phyloP scores from a whole-genome alignment of 2,113 vertebrate species.

The Stigmatopora nigra region DNA sequence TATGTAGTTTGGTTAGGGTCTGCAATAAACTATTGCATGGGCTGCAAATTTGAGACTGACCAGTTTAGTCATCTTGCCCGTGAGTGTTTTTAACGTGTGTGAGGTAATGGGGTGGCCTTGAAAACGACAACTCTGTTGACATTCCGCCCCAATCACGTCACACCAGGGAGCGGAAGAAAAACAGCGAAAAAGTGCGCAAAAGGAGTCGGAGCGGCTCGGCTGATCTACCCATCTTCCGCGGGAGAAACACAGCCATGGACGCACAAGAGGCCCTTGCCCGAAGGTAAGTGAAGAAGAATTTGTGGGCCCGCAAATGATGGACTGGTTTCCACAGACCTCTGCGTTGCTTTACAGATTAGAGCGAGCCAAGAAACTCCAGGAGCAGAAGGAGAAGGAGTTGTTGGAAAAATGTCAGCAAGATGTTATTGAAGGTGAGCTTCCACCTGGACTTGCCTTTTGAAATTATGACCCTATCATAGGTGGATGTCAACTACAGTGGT shows the following conservation, averaged over 20 bases:
- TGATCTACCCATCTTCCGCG: slow-evolving; percentile 83
- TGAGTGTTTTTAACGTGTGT: no score
- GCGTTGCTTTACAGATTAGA: slow-evolving; percentile 75
- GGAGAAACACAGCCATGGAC: slow-evolving; percentile 96
- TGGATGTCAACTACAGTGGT: no score
- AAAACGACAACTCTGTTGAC: no score
- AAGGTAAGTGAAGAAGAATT: slow-evolving; percentile 67
- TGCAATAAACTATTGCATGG: no score
- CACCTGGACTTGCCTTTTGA: no score
- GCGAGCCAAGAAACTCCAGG: slow-evolving; percentile 95
- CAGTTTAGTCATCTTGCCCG: no score
- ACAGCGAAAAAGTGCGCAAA: slow-evolving; percentile 80
- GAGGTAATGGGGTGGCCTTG: no score
- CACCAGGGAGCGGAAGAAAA: slow-evolving; percentile 87
- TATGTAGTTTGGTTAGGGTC: no score
- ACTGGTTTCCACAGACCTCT: no score
- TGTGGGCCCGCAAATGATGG: no score
- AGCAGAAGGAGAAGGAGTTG: slow-evolving; percentile 95
- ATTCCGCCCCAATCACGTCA: neutral
- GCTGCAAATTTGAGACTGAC: no score
- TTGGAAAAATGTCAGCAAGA: slow-evolving; percentile 90
- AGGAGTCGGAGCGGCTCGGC: slow-evolving; percentile 82
- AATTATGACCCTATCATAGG: no score
- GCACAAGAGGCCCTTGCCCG: slow-evolving; percentile 94
- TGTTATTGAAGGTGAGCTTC: slow-evolving; percentile 76